Conservation (phyloP, 2,113 vertebrate genomes). For the Hippocampus zosterae region DNA sequence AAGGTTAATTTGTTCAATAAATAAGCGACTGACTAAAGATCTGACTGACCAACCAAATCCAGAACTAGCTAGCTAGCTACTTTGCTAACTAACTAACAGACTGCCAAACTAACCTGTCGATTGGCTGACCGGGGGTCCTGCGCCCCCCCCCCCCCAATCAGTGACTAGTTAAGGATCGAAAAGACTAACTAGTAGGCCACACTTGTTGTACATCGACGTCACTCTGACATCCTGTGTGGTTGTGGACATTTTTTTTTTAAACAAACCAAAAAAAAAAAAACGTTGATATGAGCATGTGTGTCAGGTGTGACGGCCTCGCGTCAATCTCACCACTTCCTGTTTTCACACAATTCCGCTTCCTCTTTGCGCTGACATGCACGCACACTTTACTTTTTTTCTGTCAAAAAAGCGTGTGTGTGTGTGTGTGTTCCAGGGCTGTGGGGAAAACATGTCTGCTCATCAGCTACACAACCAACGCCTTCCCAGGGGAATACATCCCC, state of each 20-base stretch:
- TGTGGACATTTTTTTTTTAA: background rate
- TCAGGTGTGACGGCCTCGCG: background rate
- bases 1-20: too few relatives aligned
- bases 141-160: too few relatives aligned
- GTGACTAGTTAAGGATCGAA: too few relatives aligned
- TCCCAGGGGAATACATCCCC: slow-evolving; percentile 91
- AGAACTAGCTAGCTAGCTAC: background rate
- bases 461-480: slow-evolving; percentile 94
- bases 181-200: too few relatives aligned
- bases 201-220: too few relatives aligned
- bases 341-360: background rate
- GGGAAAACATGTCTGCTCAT: slow-evolving; percentile 95
- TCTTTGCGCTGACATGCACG: background rate
- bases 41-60: background rate
- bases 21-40: background rate
- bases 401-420: background rate
- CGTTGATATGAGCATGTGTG: background rate
- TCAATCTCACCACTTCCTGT: background rate
- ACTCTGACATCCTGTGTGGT: background rate
- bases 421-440: slow-evolving; percentile 76
- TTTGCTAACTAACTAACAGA: background rate
- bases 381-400: background rate
- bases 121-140: too few relatives aligned
- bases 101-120: background rate
- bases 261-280: background rate